These are phyloP conservation scores for Cylindroiulus punctatus DNA, from an alignment of 2,888 invertebrate species.

Conservation along the genomic window DNA sequence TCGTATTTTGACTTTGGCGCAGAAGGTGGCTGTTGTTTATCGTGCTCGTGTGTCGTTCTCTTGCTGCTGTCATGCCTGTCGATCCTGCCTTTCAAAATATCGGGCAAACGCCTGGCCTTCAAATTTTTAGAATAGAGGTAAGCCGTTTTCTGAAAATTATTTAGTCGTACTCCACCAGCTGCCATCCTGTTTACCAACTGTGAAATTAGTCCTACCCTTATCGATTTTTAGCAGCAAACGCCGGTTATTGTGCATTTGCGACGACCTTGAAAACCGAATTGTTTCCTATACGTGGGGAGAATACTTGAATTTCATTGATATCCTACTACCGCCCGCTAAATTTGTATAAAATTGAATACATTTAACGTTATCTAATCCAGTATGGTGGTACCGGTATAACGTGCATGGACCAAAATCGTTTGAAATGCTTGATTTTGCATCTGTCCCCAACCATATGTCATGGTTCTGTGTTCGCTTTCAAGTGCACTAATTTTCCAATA, in stretches of 20 bases:
- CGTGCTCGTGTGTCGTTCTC: neutral
- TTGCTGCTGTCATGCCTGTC: neutral
- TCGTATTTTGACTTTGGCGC: neutral
- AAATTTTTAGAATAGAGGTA: conserved; percentile 86
- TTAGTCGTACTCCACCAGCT: no score
- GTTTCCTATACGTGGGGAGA: neutral
- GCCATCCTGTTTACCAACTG: neutral
- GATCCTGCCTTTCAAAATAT: conserved; percentile 64
- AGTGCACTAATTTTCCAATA: no score
- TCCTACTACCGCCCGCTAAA: no score
- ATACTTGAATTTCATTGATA: neutral
- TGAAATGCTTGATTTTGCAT: no score
- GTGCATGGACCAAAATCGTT: no score
- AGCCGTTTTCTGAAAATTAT: no score
- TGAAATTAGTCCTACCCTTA: neutral
- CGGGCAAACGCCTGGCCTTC: conserved; percentile 75
- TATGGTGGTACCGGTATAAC: no score
- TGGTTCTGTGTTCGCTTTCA: no score
- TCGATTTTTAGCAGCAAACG: neutral
- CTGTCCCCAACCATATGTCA: no score
- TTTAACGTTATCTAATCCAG: no score
- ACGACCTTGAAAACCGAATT: neutral
- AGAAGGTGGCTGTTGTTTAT: neutral
- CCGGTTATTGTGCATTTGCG: neutral
- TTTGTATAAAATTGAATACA: no score